Evolutionary conservation across 2,888 invertebrate species (phyloP).

Genomic region (Thymelicus lineola): DNA sequence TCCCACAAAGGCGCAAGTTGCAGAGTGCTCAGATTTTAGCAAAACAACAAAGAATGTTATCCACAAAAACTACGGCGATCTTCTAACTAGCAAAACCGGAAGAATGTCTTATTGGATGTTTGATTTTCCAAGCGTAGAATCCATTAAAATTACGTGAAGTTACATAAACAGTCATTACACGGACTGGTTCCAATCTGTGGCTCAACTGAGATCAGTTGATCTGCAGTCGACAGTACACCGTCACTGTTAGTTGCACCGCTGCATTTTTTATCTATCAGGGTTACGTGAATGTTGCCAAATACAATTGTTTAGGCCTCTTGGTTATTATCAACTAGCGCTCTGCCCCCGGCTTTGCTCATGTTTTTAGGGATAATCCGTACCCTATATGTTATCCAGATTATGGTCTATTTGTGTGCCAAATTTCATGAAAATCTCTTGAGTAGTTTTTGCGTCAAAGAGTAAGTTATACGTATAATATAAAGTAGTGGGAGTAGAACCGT

Average conservation of each 20-base stretch:
- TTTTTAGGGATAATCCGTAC: too few relatives aligned
- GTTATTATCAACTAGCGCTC: neutral
- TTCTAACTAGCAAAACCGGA: neutral
- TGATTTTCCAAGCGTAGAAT: constrained; percentile 14
- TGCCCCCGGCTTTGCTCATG: too few relatives aligned
- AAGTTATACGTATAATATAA: too few relatives aligned
- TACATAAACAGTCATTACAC: constrained; percentile 55
- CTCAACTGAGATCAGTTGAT: constrained; percentile 9
- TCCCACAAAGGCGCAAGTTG: too few relatives aligned
- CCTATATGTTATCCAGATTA: too few relatives aligned
- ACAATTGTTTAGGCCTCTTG: constrained; percentile 2
- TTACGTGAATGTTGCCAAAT: constrained; percentile 29
- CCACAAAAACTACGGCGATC: neutral
- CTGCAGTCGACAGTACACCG: neutral
- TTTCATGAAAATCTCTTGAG: too few relatives aligned
- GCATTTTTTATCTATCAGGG: constrained; percentile 23
- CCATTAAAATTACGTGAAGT: constrained; percentile 58
- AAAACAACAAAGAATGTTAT: too few relatives aligned
- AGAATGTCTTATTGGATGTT: neutral
- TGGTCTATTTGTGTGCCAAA: too few relatives aligned
- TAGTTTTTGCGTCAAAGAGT: too few relatives aligned
- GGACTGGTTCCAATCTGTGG: constrained; percentile 36
- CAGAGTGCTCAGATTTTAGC: too few relatives aligned
- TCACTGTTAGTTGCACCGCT: neutral
- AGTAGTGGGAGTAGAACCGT: neutral